Evolutionary conservation across 2,888 invertebrate genomes (phyloP).

Genomic region (Pristionchus mayeri): DNA sequence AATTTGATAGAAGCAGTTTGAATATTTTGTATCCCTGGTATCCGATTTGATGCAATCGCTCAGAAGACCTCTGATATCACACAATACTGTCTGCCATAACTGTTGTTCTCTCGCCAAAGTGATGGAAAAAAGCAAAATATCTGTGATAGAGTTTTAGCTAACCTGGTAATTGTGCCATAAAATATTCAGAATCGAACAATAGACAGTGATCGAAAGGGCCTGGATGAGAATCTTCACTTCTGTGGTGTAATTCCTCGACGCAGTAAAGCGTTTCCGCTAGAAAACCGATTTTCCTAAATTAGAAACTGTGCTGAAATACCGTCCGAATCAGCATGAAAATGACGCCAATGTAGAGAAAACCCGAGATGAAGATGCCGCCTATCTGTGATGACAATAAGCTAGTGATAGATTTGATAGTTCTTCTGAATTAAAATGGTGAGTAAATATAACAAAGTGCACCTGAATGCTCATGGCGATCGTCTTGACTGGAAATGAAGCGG

Average conservation of each 20-base stretch:
- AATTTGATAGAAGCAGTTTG: too few relatives aligned
- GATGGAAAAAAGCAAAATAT: too few relatives aligned
- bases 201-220: constrained; percentile 67
- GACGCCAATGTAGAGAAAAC: constrained; percentile 63
- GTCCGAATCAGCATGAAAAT: constrained; percentile 61
- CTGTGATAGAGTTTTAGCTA: too few relatives aligned
- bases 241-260: constrained; percentile 57
- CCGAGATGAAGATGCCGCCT: constrained; percentile 65
- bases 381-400: constrained; percentile 37
- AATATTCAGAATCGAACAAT: constrained; percentile 66
- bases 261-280: constrained; percentile 58
- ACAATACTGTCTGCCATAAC: too few relatives aligned
- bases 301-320: too few relatives aligned
- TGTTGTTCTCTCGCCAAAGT: too few relatives aligned
- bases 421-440: too few relatives aligned
- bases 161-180: constrained; percentile 70
- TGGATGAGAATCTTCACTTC: constrained; percentile 69
- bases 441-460: background rate
- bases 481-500: constrained; percentile 58
- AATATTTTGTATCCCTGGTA: too few relatives aligned
- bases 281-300: background rate
- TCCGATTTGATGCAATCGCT: too few relatives aligned
- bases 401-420: too few relatives aligned
- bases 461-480: constrained; percentile 66
- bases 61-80: too few relatives aligned